Base-by-base conservation (phyloP, 2,113 vertebrate species). In the Dasypus novemcinctus region DNA sequence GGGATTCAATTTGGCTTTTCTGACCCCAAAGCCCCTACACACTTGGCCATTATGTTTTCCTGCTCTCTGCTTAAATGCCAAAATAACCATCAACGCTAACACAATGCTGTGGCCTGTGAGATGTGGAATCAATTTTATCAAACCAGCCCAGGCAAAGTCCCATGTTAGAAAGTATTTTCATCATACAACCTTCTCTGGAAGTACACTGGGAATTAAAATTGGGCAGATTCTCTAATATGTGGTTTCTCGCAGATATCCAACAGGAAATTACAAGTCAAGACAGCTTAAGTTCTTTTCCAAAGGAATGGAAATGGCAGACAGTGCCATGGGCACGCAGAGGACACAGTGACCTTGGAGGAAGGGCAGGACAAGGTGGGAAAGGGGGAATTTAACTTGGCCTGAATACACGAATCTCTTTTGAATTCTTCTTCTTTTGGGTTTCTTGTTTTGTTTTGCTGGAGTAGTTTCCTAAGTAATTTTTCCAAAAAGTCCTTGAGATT, bases 291-390 rank as follows among this genome's bases (percentile, higher is more conserved):
- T 78, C 63, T 2, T 1, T 1, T 33, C 23, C 7, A 1, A 27
- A 46, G 46, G 29, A n/a, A 17, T 0, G 33, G 46, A 41, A 38
- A 11, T 0, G 5, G 15, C 17, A 20, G 43, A 27, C 1, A 5
- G 41, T 2, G 31, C 10, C 25, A 27, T 0, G 36, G n/a, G 5
- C 31, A 11, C 2, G 23, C 64, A 23, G 10, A 66, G 36, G 3
- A n/a, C 46, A 5, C 12, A 13, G 21, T 1, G 7, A 41, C n/a
- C 57, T 10, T 4, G 54, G 33, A 52, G 36, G 78, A 31, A 11
- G 7, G 4, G 54, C 27, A 9, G 2, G 43, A 4, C 5, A 3
- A 14, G 18, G 41, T 14, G 20, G 12, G 5, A 17, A n/a, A 21
- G 11, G 31, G 6, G 21, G 13, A 29, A 49, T 1, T 33, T 11